Evolutionary conservation across 2,113 vertebrate genomes (phyloP).

Genomic region (Microcebus ravelobensis): DNA sequence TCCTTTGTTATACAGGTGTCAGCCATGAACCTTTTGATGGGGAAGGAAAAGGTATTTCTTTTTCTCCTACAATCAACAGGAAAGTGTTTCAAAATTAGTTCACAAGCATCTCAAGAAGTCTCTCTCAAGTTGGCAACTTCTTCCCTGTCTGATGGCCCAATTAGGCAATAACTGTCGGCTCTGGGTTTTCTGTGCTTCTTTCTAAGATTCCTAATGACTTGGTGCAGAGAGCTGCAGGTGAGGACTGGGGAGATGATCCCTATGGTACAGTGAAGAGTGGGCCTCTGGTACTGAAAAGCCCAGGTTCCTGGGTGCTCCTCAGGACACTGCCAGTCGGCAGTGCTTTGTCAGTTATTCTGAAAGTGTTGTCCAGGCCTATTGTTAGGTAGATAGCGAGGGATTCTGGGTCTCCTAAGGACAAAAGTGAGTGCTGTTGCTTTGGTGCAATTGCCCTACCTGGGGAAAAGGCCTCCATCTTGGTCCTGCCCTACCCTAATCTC

Average conservation of each 20-base stretch:
- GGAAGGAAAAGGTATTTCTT: not conserved
- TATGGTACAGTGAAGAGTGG: not conserved
- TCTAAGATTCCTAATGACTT: not conserved
- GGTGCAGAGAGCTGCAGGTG: not conserved
- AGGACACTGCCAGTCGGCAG: not conserved
- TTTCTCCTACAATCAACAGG: not conserved
- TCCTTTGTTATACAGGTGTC: not conserved
- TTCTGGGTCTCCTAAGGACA: too few species aligned
- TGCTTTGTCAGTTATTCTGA: not conserved
- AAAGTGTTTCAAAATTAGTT: not conserved
- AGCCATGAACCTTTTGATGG: not conserved
- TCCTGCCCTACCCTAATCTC: too few species aligned
- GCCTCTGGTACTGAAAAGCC: not conserved
- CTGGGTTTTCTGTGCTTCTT: not conserved
- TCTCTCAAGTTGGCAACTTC: not conserved
- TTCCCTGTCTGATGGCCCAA: not conserved
- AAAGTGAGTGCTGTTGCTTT: too few species aligned
- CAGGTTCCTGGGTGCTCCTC: not conserved
- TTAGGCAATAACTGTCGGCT: not conserved
- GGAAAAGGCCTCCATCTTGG: too few species aligned
- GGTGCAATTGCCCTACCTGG: too few species aligned
- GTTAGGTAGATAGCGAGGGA: too few species aligned
- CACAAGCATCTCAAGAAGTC: not conserved
- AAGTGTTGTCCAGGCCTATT: not conserved
- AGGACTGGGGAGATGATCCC: not conserved